Evolutionary conservation across 2,888 invertebrate genomes (phyloP).

Genomic region (Julus scanicus): DNA sequence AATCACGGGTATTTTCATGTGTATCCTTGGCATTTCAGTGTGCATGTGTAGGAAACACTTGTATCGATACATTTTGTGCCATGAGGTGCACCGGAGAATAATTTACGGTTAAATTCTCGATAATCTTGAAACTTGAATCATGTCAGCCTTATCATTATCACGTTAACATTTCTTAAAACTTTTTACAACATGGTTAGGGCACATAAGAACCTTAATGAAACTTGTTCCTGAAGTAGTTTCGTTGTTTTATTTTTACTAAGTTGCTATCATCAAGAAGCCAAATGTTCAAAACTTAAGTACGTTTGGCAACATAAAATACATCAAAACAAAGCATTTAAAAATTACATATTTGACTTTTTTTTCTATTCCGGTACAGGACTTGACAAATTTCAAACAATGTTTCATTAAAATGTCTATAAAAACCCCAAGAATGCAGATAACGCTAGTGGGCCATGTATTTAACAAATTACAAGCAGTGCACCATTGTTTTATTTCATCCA

Average conservation of each 20-base stretch:
- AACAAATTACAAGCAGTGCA: constrained; percentile 5
- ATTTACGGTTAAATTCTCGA: no score
- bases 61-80: no score
- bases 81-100: no score
- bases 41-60: no score
- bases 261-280: no score
- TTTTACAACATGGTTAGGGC: background rate
- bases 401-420: constrained; percentile 4
- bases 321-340: background rate
- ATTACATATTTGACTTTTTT: background rate
- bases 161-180: background rate
- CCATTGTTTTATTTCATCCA: constrained; percentile 46
- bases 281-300: no score
- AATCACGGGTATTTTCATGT: no score
- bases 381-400: constrained; percentile 20
- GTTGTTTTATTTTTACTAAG: no score
- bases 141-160: background rate
- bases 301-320: background rate
- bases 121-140: no score
- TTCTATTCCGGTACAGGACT: background rate
- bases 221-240: no score
- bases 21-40: no score
- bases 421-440: background rate
- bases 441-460: background rate
- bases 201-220: no score